A percentile compares a stretch with the other conserved stretches of the same genome.
Evolutionary conservation across 2,888 invertebrate species (phyloP).

Genomic region (Epinotia ramella): DNA sequence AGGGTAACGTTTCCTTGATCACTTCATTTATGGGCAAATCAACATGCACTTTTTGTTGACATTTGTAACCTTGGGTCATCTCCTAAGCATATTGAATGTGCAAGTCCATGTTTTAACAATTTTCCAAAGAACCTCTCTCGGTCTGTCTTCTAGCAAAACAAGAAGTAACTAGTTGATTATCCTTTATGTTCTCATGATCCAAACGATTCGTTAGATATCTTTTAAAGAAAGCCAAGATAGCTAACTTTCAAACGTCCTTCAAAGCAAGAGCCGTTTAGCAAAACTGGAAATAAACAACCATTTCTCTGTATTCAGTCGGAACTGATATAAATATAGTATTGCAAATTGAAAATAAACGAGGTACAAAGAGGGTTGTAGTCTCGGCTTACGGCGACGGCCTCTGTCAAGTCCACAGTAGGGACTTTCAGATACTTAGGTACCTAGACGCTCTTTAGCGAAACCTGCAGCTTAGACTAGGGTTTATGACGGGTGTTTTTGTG

Average conservation of each 20-base stretch:
- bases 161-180: too few species aligned
- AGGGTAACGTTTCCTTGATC: too few species aligned
- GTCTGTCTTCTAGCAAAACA: too few species aligned
- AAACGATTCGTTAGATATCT: background rate
- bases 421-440: constrained; percentile 55
- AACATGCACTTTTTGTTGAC: too few species aligned
- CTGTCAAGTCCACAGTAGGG: constrained; percentile 59
- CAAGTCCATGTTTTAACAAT: too few species aligned
- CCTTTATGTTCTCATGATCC: background rate
- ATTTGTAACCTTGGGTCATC: too few species aligned
- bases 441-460: constrained; percentile 51
- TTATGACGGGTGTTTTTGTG: background rate
- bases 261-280: background rate
- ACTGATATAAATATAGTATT: constrained; percentile 63
- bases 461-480: background rate
- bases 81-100: too few species aligned
- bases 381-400: constrained; percentile 51
- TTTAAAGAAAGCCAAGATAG: background rate
- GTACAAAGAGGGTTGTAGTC: constrained; percentile 60
- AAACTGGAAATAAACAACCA: constrained; percentile 32
- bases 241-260: background rate
- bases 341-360: constrained; percentile 71
- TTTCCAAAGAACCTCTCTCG: too few species aligned
- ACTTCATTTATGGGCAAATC: too few species aligned
- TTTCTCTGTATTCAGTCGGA: constrained; percentile 54